phyloP scores from a whole-genome alignment of 2,888 invertebrate species.

The Tetragnatha montana region DNA sequence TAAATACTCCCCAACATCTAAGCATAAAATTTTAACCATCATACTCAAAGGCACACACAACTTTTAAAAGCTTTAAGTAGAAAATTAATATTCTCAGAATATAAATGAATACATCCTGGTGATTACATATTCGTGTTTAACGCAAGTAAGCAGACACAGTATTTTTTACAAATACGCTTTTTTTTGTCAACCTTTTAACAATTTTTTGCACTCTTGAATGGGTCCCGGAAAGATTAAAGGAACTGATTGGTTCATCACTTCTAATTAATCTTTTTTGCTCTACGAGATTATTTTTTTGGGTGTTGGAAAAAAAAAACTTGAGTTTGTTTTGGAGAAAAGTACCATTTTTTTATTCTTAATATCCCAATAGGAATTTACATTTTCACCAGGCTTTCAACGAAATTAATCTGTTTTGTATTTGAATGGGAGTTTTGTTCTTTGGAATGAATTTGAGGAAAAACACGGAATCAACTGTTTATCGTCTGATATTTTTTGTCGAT shows the following conservation, averaged over 20 bases:
- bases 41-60: neutral
- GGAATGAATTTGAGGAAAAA: neutral
- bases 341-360: neutral
- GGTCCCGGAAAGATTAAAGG: slow-evolving; percentile 1
- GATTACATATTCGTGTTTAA: neutral
- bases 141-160: neutral
- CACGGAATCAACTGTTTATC: neutral
- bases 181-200: neutral
- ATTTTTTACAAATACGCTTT: neutral
- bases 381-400: neutral
- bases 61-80: neutral
- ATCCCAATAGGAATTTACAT: neutral
- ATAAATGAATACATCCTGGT: neutral
- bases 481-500: neutral
- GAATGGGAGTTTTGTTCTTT: neutral
- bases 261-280: slow-evolving; percentile 9
- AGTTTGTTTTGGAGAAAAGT: neutral
- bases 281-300: neutral
- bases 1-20: too few relatives aligned
- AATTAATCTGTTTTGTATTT: neutral
- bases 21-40: neutral
- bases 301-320: neutral
- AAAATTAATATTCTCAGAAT: neutral
- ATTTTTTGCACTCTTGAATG: neutral
- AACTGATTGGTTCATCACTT: slow-evolving; percentile 1